phyloP scores from a whole-genome alignment of 2,888 invertebrate genomes.

The Temnothorax unifasciatus region DNA sequence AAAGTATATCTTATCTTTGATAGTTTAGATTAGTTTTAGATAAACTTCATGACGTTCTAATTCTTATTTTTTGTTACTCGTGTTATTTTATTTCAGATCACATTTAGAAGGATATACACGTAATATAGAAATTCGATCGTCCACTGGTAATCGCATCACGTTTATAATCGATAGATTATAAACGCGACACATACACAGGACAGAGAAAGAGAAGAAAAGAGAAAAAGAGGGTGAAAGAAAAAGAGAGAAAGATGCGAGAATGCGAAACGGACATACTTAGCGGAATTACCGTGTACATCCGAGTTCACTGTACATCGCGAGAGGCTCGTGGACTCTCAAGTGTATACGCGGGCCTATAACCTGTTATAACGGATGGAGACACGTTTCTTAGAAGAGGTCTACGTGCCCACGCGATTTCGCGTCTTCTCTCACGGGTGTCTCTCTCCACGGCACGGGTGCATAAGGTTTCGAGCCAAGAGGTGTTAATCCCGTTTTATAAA shows the following conservation, averaged over 20 bases:
- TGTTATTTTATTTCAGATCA: not conserved
- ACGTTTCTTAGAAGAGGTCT: slow-evolving; percentile 60
- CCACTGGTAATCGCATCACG: not conserved
- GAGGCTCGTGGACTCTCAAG: slow-evolving; percentile 57
- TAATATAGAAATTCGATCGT: not conserved
- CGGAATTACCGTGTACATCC: slow-evolving; percentile 50
- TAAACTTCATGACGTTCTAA: not conserved
- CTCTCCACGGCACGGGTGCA: not conserved
- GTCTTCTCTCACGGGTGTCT: not conserved
- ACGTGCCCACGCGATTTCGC: slow-evolving; percentile 57
- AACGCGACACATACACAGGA: not conserved
- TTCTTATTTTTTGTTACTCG: not conserved
- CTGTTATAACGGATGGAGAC: slow-evolving; percentile 74
- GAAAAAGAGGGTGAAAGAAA: not conserved
- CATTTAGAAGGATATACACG: not conserved
- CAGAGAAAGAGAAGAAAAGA: no score
- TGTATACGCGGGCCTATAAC: slow-evolving; percentile 70
- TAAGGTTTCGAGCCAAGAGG: not conserved
- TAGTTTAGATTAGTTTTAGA: not conserved
- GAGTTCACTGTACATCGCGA: slow-evolving; percentile 22
- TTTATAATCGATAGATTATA: not conserved
- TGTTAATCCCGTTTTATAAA: not conserved
- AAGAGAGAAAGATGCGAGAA: not conserved
- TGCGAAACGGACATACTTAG: not conserved
- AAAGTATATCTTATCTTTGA: no score